Percentiles rank a stretch among this genome's conserved stretches.
phyloP scores from a whole-genome alignment of 2,888 invertebrate species.

The Aporophyla lueneburgensis region DNA sequence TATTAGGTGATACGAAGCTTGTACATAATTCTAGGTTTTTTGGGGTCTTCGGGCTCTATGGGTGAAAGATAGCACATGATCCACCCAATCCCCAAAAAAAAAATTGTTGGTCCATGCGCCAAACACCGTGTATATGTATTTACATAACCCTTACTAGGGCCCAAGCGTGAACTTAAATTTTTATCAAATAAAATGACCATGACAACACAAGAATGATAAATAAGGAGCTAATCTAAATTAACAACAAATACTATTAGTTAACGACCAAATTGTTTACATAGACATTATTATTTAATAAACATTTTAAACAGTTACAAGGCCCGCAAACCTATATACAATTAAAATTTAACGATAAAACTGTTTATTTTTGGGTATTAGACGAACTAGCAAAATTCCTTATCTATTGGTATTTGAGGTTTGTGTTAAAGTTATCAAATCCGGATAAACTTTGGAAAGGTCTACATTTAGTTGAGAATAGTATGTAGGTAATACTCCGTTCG shows the following conservation, averaged over 20 bases:
- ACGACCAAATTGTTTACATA: conserved; percentile 22
- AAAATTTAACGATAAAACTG: conserved; percentile 1
- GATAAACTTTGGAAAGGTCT: neutral
- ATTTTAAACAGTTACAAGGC: conserved; percentile 33
- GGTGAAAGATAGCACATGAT: too few species aligned
- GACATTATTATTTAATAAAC: conserved; percentile 3
- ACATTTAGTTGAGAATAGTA: neutral
- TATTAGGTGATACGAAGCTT: too few species aligned
- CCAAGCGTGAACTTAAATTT: neutral
- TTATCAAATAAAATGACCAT: conserved; percentile 20
- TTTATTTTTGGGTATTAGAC: neutral
- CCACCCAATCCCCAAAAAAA: too few species aligned
- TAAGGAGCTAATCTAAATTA: conserved; percentile 15
- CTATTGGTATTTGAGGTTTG: conserved; percentile 14
- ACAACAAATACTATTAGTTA: conserved; percentile 11
- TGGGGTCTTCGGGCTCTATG: too few species aligned
- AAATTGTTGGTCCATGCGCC: too few species aligned
- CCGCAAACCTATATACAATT: conserved; percentile 15
- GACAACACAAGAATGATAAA: conserved; percentile 4
- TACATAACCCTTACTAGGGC: too few species aligned
- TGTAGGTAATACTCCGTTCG: neutral
- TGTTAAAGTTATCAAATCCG: conserved; percentile 10
- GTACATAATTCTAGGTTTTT: too few species aligned
- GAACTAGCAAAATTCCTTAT: neutral
- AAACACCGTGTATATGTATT: too few species aligned